Percentiles rank a stretch among this genome's conserved stretches.
Conservation (phyloP, 2,113 vertebrate species). For the Cinclus cinclus region DNA sequence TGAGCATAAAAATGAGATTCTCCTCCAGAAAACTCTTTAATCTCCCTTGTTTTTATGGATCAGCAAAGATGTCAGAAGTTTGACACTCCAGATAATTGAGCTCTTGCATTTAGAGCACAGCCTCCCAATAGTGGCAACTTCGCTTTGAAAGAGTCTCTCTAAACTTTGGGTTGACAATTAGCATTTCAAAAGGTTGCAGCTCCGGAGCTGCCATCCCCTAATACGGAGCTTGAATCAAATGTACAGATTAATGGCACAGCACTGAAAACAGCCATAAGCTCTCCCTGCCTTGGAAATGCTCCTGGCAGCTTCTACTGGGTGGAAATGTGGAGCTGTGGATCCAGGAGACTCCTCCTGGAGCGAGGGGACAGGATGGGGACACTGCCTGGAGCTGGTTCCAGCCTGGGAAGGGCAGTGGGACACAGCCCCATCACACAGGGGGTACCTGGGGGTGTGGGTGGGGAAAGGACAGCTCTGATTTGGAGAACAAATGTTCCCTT, state of each 20-base stretch:
- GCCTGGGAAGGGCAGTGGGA: neutral
- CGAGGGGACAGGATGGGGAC: neutral
- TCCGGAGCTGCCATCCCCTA: constrained; percentile 47
- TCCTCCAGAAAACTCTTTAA: constrained; percentile 53
- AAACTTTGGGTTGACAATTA: constrained; percentile 65
- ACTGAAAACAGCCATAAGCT: neutral
- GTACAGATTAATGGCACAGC: constrained; percentile 7
- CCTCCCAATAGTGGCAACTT: constrained; percentile 44
- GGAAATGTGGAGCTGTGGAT: rapidly evolving
- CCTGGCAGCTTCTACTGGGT: neutral
- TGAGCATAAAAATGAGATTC: constrained; percentile 33
- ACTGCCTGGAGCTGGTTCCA: rapidly evolving
- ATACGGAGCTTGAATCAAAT: neutral
- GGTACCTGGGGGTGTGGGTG: rapidly evolving
- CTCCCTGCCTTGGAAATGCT: neutral
- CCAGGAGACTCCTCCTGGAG: rapidly evolving
- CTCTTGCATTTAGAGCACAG: constrained; percentile 48
- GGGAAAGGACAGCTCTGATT: rapidly evolving
- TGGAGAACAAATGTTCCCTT: rapidly evolving
- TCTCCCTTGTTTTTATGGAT: constrained; percentile 51
- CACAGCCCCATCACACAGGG: neutral
- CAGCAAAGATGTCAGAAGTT: constrained; percentile 47
- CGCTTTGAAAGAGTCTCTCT: constrained; percentile 54
- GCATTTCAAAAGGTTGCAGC: constrained; percentile 61
- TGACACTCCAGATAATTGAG: constrained; percentile 54